phyloP scores from a whole-genome alignment of 37 sponge, comb jelly and placozoan species.

The Sycon ciliatum region DNA sequence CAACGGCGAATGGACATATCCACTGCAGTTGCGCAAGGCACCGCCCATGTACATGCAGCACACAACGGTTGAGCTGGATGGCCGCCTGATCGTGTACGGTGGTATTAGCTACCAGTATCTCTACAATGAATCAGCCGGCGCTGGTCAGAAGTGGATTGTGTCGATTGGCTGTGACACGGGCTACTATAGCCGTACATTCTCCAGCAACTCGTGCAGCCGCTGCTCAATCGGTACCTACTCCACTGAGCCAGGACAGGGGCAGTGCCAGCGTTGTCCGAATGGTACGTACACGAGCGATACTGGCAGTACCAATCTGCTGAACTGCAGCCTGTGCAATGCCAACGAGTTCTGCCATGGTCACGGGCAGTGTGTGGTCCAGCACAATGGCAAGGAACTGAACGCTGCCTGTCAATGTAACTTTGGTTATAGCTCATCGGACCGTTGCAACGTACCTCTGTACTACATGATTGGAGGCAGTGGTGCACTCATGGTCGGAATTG shows the following conservation, averaged over 20 bases:
- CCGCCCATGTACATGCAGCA: background rate
- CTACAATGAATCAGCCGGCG: background rate
- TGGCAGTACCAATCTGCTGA: background rate
- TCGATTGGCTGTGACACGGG: background rate
- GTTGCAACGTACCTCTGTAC: too few species aligned
- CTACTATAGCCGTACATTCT: background rate
- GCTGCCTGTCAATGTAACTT: background rate
- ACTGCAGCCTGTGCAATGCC: background rate
- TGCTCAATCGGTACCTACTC: background rate
- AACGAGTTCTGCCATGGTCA: background rate
- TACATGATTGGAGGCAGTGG: background rate
- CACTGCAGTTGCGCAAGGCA: background rate
- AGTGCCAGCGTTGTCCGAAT: background rate
- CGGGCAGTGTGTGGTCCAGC: background rate
- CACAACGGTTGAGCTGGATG: background rate
- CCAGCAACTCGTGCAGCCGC: background rate
- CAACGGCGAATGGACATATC: too few species aligned
- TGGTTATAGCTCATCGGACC: too few species aligned
- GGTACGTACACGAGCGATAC: background rate
- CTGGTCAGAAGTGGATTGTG: background rate
- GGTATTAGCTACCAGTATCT: background rate
- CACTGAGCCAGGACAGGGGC: background rate
- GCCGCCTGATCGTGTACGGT: background rate
- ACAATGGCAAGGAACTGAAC: background rate
- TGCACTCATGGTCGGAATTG: background rate